Percentiles rank a stretch among this genome's conserved stretches.
Conservation (phyloP, 2,113 vertebrate genomes). For the Cyphomyrus plagiostoma region DNA sequence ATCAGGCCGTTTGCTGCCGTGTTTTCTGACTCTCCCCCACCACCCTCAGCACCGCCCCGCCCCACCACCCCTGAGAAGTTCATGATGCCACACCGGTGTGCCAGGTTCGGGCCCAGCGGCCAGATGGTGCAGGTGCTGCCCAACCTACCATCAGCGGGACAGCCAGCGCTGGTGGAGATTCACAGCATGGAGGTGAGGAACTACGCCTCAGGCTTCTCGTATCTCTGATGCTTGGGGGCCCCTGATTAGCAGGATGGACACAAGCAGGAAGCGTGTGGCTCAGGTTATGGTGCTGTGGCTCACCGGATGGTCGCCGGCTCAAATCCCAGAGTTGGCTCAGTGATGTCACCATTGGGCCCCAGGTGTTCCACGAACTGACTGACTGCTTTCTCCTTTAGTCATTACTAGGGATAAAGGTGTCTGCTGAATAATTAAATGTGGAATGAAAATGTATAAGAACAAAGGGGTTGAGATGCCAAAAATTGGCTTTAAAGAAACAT, state of each 20-base stretch:
- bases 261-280: background rate
- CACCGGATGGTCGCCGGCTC: background rate
- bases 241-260: background rate
- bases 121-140: conserved; percentile 83
- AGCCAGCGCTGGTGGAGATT: conserved; percentile 88
- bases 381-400: background rate
- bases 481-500: background rate
- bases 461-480: background rate
- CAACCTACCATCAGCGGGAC: conserved; percentile 92
- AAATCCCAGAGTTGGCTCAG: background rate
- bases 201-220: background rate
- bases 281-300: background rate
- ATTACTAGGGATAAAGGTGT: background rate
- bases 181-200: conserved; percentile 84
- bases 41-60: conserved; percentile 72
- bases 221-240: background rate
- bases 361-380: background rate
- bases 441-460: background rate
- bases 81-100: conserved; percentile 82
- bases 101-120: conserved; percentile 85
- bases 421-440: background rate
- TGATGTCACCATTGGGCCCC: background rate
- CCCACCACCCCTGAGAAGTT: conserved; percentile 89
- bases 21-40: background rate
- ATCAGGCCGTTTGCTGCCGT: background rate